phyloP scores from a whole-genome alignment of 2,888 invertebrate genomes.

The Papilio protenor region DNA sequence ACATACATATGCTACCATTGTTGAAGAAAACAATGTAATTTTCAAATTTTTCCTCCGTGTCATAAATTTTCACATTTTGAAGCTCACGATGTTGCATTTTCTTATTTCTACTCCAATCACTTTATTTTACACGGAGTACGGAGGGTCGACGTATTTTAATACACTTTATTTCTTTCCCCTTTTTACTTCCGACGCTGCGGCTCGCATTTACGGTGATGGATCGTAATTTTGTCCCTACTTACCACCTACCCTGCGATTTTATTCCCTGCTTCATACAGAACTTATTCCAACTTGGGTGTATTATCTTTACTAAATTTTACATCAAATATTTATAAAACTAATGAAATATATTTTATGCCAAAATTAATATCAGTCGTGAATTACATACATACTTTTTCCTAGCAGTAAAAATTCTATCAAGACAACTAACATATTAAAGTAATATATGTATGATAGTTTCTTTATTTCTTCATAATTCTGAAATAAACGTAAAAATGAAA shows the following conservation, averaged over 20 bases:
- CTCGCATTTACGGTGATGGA: conserved; percentile 40
- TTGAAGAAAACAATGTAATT: neutral
- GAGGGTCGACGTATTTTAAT: conserved; percentile 40
- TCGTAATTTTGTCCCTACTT: conserved; percentile 42
- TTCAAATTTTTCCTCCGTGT: conserved; percentile 10
- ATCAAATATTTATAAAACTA: neutral
- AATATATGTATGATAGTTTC: too few relatives aligned
- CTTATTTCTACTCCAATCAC: conserved; percentile 41
- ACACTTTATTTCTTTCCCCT: conserved; percentile 42
- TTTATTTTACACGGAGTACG: conserved; percentile 35
- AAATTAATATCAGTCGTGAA: neutral
- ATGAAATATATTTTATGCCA: neutral
- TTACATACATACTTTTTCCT: too few relatives aligned
- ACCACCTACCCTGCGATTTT: conserved; percentile 28
- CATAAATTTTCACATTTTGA: conserved; percentile 15
- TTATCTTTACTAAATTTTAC: conserved; percentile 18
- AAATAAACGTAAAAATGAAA: neutral
- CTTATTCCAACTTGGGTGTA: conserved; percentile 15
- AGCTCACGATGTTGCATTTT: conserved; percentile 36
- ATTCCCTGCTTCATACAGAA: conserved; percentile 14
- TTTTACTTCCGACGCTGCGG: conserved; percentile 40
- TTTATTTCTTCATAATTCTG: too few relatives aligned
- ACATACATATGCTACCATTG: conserved; percentile 9
- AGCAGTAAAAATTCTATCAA: too few relatives aligned
- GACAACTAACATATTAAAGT: too few relatives aligned